Evolutionary conservation across 2,888 invertebrate genomes (phyloP), one percentile per base, ranked within the genome.

Genomic region (Hirtodrosophila trivittata): DNA sequence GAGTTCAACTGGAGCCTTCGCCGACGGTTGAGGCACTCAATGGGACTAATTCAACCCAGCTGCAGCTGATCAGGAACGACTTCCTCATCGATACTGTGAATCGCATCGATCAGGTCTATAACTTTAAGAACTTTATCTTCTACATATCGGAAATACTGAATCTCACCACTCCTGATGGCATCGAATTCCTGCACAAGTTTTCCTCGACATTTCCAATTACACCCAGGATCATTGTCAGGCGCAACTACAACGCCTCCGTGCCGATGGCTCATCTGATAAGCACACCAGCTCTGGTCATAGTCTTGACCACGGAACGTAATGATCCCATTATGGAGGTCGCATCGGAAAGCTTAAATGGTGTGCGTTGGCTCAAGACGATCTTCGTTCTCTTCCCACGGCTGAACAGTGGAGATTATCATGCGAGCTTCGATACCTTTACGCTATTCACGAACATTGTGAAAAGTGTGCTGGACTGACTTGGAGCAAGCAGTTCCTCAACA

Each of bases 301-400:
- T 88, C 0, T 68, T 75, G n/a, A 87, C 89, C 3, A 87, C 88
- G 1, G 72, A 50, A 3, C 50, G 35, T 0, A 52, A 66, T 3
- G 88, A 88, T 72, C 71, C 84, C 10, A 80, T 88, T 0, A 88
- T 88, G 89, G 70, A 86, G 12, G 26, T 88, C 38, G 82, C 88
- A 0, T 66, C 86, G 0, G 35, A 73, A 0, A 76, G 76, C 10
- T 35, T 89, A 14, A 38, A 35, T 0, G 75, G 71, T 0, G 49
- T 77, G 6, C 85, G 75, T 3, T 78, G 74, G 72, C 42, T 88
- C 0, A 82, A 87, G 12, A 88, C 89, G 1, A 67, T 87, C 3
- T 88, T 88, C 8, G 30, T 88, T 6, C 50, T 89, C 0, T 77
- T 73, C 32, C 88, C 89, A 0, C 49, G 32, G 0, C 18, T 75